A percentile compares a stretch with the other conserved stretches of the same genome.
Evolutionary conservation across 2,113 vertebrate genomes (phyloP).

Genomic region (Coregonus clupeaformis): DNA sequence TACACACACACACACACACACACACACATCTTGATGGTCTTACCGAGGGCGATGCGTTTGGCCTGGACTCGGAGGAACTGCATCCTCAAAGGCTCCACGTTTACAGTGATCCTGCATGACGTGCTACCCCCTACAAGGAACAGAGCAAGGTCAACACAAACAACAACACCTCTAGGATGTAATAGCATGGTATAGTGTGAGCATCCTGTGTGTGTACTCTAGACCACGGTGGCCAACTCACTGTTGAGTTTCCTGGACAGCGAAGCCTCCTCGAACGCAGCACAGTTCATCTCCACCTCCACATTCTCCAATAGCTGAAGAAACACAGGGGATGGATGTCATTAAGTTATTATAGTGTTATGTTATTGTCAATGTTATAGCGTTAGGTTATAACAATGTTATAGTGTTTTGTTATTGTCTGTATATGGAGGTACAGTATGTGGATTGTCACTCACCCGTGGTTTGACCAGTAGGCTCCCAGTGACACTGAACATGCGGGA

Average conservation of each 20-base stretch:
- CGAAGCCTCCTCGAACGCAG: conserved; percentile 86
- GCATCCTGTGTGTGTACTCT: not conserved
- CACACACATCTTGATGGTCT: conserved; percentile 12
- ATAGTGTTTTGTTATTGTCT: too few relatives aligned
- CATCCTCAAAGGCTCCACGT: conserved; percentile 79
- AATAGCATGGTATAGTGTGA: too few relatives aligned
- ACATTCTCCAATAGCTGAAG: conserved; percentile 89
- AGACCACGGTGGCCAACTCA: conserved; percentile 46
- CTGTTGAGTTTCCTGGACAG: conserved; percentile 77
- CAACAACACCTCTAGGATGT: too few relatives aligned
- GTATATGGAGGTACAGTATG: not conserved
- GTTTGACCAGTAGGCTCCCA: conserved; percentile 92
- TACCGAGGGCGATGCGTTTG: conserved; percentile 84
- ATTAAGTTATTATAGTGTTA: not conserved
- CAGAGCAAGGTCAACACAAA: not conserved
- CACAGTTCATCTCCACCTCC: conserved; percentile 89
- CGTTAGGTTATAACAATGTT: too few relatives aligned
- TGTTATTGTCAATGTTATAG: not conserved
- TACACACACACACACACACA: too few relatives aligned
- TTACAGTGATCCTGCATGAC: conserved; percentile 85
- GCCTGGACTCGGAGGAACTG: conserved; percentile 78
- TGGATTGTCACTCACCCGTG: conserved; percentile 79
- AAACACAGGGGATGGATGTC: not conserved
- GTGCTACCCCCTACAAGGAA: conserved; percentile 55
- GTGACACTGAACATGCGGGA: conserved; percentile 95